These are phyloP conservation scores for Eretmocerus hayati DNA, from an alignment of 2,888 invertebrate species.

Conservation along the genomic window DNA sequence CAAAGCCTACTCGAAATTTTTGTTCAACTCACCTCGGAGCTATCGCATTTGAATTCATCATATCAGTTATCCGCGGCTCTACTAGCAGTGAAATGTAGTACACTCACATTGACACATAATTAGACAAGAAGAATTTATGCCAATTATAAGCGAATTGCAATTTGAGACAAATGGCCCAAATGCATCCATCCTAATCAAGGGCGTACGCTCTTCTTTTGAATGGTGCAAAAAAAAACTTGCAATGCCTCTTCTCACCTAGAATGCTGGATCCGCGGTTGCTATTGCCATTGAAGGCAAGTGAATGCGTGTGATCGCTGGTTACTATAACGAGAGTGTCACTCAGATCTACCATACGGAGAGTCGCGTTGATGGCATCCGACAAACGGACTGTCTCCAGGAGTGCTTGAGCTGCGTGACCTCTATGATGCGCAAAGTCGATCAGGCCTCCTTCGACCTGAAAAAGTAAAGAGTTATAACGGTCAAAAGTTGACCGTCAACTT, in stretches of 20 bases:
- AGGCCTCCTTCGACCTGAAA: slow-evolving; percentile 74
- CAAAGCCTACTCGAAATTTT: too few relatives aligned
- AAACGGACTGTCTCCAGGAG: slow-evolving; percentile 73
- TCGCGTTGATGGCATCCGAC: slow-evolving; percentile 67
- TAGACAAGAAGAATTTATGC: too few relatives aligned
- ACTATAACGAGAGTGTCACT: slow-evolving; percentile 75
- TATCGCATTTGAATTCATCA: too few relatives aligned
- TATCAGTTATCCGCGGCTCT: too few relatives aligned
- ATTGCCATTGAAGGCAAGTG: slow-evolving; percentile 71
- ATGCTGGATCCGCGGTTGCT: slow-evolving; percentile 62
- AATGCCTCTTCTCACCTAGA: slow-evolving; percentile 64
- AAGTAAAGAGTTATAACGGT: background rate
- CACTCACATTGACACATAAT: too few relatives aligned
- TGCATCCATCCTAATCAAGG: too few relatives aligned
- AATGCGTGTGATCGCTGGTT: slow-evolving; percentile 79
- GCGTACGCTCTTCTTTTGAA: too few relatives aligned
- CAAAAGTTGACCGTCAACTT: background rate
- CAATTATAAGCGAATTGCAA: too few relatives aligned
- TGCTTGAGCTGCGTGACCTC: slow-evolving; percentile 69
- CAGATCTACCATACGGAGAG: slow-evolving; percentile 54
- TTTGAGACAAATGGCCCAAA: too few relatives aligned
- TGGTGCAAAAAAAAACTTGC: too few relatives aligned
- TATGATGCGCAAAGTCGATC: slow-evolving; percentile 82
- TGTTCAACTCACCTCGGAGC: too few relatives aligned
- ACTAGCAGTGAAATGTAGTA: too few relatives aligned